Evolutionary conservation across 2,888 invertebrate species (phyloP), one percentile per base, ranked within the genome.

Genomic region (Caprella mutica): DNA sequence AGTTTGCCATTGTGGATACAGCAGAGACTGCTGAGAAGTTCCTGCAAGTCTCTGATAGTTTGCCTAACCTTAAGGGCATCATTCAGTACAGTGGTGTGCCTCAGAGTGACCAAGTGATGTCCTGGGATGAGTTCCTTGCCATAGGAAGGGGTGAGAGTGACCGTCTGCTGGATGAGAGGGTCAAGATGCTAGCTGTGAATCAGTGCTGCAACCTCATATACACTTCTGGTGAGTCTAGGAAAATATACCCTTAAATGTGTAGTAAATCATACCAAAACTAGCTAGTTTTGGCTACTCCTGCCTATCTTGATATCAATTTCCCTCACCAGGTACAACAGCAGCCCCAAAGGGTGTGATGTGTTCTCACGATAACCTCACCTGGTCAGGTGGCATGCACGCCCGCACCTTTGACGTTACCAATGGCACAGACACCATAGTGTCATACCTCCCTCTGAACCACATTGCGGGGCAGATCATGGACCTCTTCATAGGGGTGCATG

Each of bases 291-390:
- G n/a, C n/a, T n/a, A n/a, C n/a, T n/a, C n/a, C n/a, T n/a, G n/a
- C n/a, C n/a, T n/a, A n/a, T n/a, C n/a, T n/a, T n/a, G n/a, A n/a
- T n/a, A n/a, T n/a, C n/a, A 14, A 9, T 33, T 8, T 14, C 14
- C 33, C 14, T 8, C 48, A 9, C 9, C 43, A 61, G 90, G 90
- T 48, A 90, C 90, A 2, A 83, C 87, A 64, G 89, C 89, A 35
- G 80, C 83, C 68, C 90, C 92, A 26, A 93, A 93, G 74, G 92
- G 86, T 26, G 92, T 88, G 24, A 92, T 93, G 92, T 72, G 93
- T 65, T 85, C 82, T 58, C 93, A 93, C 71, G 93, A 93, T 73
- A 92, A 87, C 73, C 74, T 92, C 48, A 79, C 82, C 12, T 85
- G 81, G 77, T n/a, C n/a, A n/a, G n/a, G n/a, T n/a, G n/a, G n/a